Base-by-base conservation (phyloP, 64 coral and sea anemone genomes). In the Astreopora myriophthalma region DNA sequence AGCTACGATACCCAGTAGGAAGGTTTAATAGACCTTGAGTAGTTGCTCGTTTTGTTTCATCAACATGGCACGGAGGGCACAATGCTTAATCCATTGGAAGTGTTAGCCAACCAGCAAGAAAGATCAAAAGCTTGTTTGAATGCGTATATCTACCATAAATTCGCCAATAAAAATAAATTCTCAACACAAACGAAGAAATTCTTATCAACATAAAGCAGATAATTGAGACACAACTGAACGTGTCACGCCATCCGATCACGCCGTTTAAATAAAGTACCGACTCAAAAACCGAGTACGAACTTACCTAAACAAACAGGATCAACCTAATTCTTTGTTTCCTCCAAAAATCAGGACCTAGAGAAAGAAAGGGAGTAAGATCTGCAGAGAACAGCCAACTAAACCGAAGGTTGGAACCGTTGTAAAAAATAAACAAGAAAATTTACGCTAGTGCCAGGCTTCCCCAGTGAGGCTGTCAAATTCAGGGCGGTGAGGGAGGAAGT, bases 401-500 rank as follows among this genome's bases (percentile, higher is more conserved):
- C 38, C 11, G 2, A 75, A 34, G 12, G 30, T 16, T 29, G 11
- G 40, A 48, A 80, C 76, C 76, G 76, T 80, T 80, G 76, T 60
- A 7, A 22, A 80, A 60, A 5, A 10, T 34, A 83, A 83, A 64
- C 34, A 64, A 83, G 16, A 38, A 65, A 81, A 34, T 60, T 24
- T 62, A 64, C 79, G 22, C 79, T 83, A 83, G 79, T 65, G 9
- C 79, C 79, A 83, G 79, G 35, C 32, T 40, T 26, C 17, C 16
- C 9, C 17, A 30, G 8, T 6, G 48, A 27, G 51, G 32, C 6
- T 7, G 24, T 19, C 11, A 16, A 7, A 60, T 2, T 22, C 5
- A 60, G 27, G 12, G 12, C 52, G 3, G 31, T 17, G 31, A 25
- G 20, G 2, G 52, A 28, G 76, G n/a, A n/a, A n/a, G n/a, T n/a